Conservation (phyloP, 2,888 invertebrate species). For the Chrysina gloriosa region DNA sequence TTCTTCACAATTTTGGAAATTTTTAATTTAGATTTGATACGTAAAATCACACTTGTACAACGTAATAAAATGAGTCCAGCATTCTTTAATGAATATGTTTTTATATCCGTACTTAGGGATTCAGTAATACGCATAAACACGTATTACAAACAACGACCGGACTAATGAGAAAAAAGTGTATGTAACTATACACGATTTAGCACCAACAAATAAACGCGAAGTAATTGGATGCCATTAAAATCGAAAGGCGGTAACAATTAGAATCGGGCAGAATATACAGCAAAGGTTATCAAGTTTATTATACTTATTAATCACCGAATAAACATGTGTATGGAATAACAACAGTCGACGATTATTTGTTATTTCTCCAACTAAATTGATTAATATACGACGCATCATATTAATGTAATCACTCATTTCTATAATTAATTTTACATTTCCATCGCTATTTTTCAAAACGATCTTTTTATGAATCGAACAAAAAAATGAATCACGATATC, state of each 20-base stretch:
- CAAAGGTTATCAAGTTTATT: conserved; percentile 23
- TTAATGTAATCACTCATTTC: background rate
- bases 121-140: too few relatives aligned
- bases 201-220: background rate
- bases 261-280: background rate
- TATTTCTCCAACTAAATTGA: background rate
- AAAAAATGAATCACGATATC: background rate
- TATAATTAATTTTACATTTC: background rate
- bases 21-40: too few relatives aligned
- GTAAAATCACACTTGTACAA: too few relatives aligned
- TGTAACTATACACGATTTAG: background rate
- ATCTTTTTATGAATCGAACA: background rate
- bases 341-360: background rate
- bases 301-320: conserved; percentile 10
- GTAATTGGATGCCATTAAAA: background rate
- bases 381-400: background rate
- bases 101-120: too few relatives aligned
- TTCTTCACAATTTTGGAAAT: too few relatives aligned
- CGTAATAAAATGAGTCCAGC: too few relatives aligned
- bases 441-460: too few relatives aligned
- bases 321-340: conserved; percentile 1
- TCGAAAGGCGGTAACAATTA: background rate
- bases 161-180: too few relatives aligned
- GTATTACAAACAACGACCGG: too few relatives aligned
- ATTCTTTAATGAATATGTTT: too few relatives aligned